These are phyloP conservation scores for Melanostoma scalare DNA, from an alignment of 2,888 invertebrate species.

Conservation along the genomic window DNA sequence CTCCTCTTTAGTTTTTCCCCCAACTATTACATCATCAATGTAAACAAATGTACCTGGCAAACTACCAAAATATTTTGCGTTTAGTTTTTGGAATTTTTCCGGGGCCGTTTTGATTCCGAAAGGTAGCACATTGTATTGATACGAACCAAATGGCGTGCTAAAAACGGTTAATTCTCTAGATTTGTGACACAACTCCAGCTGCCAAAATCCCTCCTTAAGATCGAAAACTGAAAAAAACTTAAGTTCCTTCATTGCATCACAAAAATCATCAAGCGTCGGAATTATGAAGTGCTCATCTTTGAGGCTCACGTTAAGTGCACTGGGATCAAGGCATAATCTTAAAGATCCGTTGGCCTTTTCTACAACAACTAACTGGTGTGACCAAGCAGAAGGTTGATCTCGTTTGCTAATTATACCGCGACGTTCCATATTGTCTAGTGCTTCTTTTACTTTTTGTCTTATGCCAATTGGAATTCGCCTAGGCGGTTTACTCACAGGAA, in stretches of 20 bases:
- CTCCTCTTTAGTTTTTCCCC: conserved; percentile 20
- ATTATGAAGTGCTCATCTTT: conserved; percentile 71
- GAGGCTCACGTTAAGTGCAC: conserved; percentile 72
- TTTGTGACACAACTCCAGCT: no score
- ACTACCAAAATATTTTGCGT: conserved; percentile 30
- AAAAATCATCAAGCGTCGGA: conserved; percentile 73
- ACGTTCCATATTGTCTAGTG: conserved; percentile 57
- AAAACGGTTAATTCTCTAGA: no score
- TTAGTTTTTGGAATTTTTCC: conserved; percentile 40
- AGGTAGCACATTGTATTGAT: no score
- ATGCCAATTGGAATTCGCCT: not conserved
- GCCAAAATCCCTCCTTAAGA: conserved; percentile 58
- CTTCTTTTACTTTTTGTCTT: conserved; percentile 18
- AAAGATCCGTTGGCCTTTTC: conserved; percentile 71
- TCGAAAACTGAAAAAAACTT: conserved; percentile 73
- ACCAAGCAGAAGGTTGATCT: conserved; percentile 20
- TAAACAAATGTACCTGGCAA: conserved; percentile 37
- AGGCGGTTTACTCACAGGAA: conserved; percentile 44
- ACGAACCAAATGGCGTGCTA: no score
- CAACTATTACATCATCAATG: conserved; percentile 51
- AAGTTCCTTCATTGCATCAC: conserved; percentile 68
- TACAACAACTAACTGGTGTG: conserved; percentile 44
- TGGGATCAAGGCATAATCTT: conserved; percentile 75
- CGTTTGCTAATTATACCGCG: conserved; percentile 55
- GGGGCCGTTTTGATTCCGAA: conserved; percentile 30